Conservation (phyloP, 2,888 invertebrate genomes). For the Erebia epiphron region DNA sequence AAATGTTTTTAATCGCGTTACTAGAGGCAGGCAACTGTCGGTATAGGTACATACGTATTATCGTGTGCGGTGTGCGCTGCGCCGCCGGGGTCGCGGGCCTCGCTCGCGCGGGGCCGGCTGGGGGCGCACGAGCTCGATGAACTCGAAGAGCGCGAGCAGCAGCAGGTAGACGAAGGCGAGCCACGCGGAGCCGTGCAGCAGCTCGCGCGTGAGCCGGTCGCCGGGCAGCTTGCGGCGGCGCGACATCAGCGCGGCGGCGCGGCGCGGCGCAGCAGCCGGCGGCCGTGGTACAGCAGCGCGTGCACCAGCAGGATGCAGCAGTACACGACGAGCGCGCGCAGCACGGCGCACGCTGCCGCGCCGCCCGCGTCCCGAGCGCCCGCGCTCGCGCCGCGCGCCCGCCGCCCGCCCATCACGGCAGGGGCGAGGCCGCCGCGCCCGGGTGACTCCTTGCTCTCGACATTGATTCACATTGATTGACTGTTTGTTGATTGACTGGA, state of each 20-base stretch:
- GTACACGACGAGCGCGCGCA: constrained; percentile 57
- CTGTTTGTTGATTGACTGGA: no score
- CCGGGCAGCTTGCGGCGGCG: constrained; percentile 43
- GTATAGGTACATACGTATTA: no score
- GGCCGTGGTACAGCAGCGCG: constrained; percentile 60
- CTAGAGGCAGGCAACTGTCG: no score
- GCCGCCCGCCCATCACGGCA: neutral
- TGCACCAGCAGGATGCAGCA: constrained; percentile 57
- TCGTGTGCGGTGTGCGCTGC: neutral
- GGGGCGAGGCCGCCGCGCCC: neutral
- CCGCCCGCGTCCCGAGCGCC: constrained; percentile 33
- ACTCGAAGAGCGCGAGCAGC: constrained; percentile 55
- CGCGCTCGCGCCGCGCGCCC: constrained; percentile 44
- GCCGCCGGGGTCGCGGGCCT: neutral
- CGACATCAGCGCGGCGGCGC: constrained; percentile 29
- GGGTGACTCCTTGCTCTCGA: no score
- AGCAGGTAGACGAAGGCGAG: constrained; percentile 56
- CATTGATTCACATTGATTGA: no score
- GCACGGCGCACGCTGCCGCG: constrained; percentile 46
- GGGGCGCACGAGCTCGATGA: constrained; percentile 58
- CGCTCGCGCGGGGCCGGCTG: constrained; percentile 34
- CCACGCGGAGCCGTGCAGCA: constrained; percentile 49
- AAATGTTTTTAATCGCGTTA: no score
- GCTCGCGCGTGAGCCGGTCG: constrained; percentile 43
- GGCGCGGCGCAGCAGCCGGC: constrained; percentile 50